Base-by-base conservation (phyloP, 2,888 invertebrate genomes). In the Erebia epiphron region DNA sequence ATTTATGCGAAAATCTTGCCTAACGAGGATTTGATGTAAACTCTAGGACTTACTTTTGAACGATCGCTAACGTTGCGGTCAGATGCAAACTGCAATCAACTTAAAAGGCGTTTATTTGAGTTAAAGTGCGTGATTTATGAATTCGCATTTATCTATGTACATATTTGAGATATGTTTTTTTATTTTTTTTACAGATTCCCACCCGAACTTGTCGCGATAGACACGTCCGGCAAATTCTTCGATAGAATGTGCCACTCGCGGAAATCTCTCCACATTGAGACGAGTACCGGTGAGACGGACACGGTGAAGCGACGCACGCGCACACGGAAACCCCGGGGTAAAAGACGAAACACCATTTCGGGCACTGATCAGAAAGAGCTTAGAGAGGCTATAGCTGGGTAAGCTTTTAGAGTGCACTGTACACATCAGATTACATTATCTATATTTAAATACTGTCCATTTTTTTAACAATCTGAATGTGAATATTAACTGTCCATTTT, bases 311-410 rank as follows among this genome's bases (percentile, higher is more conserved):
- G 96, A 79, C 93, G 96, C 79, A 96, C 96, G 68, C 94, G 96
- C 83, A 95, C 95, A 66, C 94, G 97, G 80, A 96, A 96, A 89
- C 96, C 96, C 76, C 94, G 97, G 79, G 96, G 96, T 89, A 96
- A 97, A 93, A 95, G 98, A 94, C 95, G 98, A 87, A 98, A 98
- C 91, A 98, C 98, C 82, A 96, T 98, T 86, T 97, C 97, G 81
- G 97, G 98, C 88, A 97, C 97, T 82, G 97, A 97, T 94, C 96
- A 97, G 86, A 97, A 97, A 93, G 98, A 98, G 94, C 97, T 98
- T 89, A 95, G 96, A 89, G 96, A 96, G 91, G 97, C 97, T 83
- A 95, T 97, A 83, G 96, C 96, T 92, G 96, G 96, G 97, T 97
- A 94, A 95, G 96, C 95, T 89, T 93, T 80, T 90, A 90, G 91